Percentiles rank a stretch among this genome's conserved stretches.
These are phyloP conservation scores for Leptonema lineaticorne DNA, from an alignment of 1,140 invertebrate genomes.

Conservation along the genomic window DNA sequence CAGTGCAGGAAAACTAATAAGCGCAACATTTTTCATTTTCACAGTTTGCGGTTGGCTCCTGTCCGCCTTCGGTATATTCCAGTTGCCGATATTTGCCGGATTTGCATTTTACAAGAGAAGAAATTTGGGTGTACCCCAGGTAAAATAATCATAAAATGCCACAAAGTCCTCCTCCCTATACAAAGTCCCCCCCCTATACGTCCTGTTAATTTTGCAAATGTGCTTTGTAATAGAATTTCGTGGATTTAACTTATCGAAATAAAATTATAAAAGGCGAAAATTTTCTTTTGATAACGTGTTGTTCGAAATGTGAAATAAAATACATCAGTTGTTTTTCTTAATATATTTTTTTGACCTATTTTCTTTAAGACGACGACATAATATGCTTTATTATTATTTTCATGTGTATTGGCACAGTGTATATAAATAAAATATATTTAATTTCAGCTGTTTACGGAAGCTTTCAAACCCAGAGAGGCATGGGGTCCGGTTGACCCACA, in stretches of 20 bases:
- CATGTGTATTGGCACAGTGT: too few relatives aligned
- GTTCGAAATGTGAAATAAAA: too few relatives aligned
- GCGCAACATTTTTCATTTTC: constrained; percentile 31
- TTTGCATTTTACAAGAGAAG: constrained; percentile 52
- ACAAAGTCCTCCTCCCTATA: too few relatives aligned
- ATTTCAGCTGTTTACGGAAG: constrained; percentile 24
- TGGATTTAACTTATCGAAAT: too few relatives aligned
- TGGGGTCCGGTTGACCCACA: constrained; percentile 17
- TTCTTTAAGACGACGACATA: not conserved
- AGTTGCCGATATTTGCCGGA: constrained; percentile 60
- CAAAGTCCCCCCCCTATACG: too few relatives aligned
- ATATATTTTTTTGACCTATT: not conserved
- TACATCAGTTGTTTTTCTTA: too few relatives aligned
- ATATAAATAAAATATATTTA: too few relatives aligned
- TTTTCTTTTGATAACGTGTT: too few relatives aligned
- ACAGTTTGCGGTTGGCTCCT: constrained; percentile 59
- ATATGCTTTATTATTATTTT: not conserved
- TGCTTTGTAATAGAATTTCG: too few relatives aligned
- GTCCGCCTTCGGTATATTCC: constrained; percentile 57
- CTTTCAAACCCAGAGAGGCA: constrained; percentile 8
- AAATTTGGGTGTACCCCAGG: constrained; percentile 11
- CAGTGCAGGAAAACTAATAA: not conserved
- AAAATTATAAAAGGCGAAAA: too few relatives aligned
- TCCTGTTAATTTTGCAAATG: too few relatives aligned
- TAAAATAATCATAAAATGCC: not conserved